Evolutionary conservation across 2,113 vertebrate species (phyloP), one percentile per base, ranked within the genome.

Genomic region (Tychaedon coryphoeus): DNA sequence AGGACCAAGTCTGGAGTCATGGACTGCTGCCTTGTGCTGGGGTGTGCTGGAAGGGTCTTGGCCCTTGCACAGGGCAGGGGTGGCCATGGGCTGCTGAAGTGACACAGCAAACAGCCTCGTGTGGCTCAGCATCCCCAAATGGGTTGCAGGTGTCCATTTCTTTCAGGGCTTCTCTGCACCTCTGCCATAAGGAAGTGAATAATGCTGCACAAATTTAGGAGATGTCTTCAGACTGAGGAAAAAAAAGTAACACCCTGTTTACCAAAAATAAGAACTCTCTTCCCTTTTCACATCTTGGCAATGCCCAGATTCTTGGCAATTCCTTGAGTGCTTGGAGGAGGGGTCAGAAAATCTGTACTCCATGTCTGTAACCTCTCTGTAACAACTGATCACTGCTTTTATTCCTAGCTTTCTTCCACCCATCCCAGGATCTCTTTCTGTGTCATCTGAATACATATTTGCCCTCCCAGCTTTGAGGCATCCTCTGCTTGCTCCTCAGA

Each of bases 41-140:
- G 57, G 3, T 6, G 1, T 4, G 24, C 62, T 60, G 62, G 53
- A 22, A 78, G 28, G 16, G 29, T 38, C 15, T 13, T 33, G 67
- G 84, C 8, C 65, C 26, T 28, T 0, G 1, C 28, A 17, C 2
- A 1, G 56, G 25, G 8, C 43, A 70, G 40, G n/a, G 40, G 17
- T 1, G 1, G 78, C 36, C 4, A 0, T 0, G 2, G 43, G 3
- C 19, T 11, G 0, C 18, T 13, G 20, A 34, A 40, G 24, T 12
- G 38, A 53, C 26, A 45, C 28, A 33, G 31, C 14, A 10, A 6
- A 36, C 38, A 3, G 47, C 10, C 29, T 43, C 1, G 0, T 0
- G 1, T 12, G 67, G 14, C 47, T 47, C 17, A 23, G 38, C 19
- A 60, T 5, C 29, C 26, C 14, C 18, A 6, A n/a, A n/a, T 0